Percentiles rank a stretch among this genome's conserved stretches.
Evolutionary conservation across 2,888 invertebrate genomes (phyloP).

Genomic region (Buathra laborator): DNA sequence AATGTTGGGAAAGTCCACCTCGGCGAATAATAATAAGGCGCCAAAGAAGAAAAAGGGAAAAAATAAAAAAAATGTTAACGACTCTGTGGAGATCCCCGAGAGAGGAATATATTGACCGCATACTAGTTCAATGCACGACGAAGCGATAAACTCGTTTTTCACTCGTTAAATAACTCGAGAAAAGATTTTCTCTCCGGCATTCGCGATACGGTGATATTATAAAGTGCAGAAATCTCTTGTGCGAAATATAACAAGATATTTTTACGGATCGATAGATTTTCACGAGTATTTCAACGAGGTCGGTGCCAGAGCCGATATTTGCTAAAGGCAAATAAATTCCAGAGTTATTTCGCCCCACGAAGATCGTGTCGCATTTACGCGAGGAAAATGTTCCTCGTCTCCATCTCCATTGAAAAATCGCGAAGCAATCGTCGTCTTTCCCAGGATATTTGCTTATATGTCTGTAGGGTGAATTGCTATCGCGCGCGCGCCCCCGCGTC

Average conservation of each 20-base stretch:
- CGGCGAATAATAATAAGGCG: not conserved
- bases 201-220: not conserved
- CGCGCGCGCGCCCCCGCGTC: not conserved
- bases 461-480: not conserved
- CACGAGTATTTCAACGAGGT: not conserved
- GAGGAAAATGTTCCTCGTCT: not conserved
- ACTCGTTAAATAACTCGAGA: not conserved
- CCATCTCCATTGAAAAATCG: not conserved
- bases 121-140: not conserved
- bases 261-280: not conserved
- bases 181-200: not conserved
- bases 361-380: not conserved
- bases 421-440: not conserved
- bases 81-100: not conserved
- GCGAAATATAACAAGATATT: not conserved
- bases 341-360: not conserved
- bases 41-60: too few species aligned
- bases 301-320: slow-evolving; percentile 31
- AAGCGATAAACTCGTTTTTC: not conserved
- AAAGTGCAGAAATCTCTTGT: not conserved
- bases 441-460: not conserved
- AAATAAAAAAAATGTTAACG: not conserved
- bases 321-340: slow-evolving; percentile 20
- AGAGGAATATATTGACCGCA: not conserved
- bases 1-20: not conserved